Base-by-base conservation (phyloP, 1,140 invertebrate genomes). In the Drosophila rufa region DNA sequence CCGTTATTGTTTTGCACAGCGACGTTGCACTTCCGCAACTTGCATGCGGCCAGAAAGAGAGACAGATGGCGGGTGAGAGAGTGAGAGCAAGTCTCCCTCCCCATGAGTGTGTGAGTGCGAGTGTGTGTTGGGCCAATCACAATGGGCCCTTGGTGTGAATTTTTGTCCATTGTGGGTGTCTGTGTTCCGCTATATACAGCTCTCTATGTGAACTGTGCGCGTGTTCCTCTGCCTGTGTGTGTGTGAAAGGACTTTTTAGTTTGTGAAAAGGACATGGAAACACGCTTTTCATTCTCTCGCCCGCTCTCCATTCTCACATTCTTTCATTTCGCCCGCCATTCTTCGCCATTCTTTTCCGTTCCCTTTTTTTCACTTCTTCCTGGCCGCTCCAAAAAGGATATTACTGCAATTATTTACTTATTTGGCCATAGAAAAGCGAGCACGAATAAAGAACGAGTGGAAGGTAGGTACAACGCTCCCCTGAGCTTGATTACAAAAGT, bases 371-470 rank as follows among this genome's bases (percentile, higher is more conserved):
- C 57, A 38, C 30, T 67, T 61, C 65, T 77, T 77, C 75, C 75
- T 79, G 75, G 80, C 68, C 80, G 85, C 85, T 68, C 66, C 80
- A 75, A 80, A 89, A 78, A 89, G 84, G 84, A 89, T 90, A 89
- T 89, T 87, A 89, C 85, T 89, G 84, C 84, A 89, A 89, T 89
- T 89, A 89, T 90, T 89, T 89, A 89, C 85, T 89, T 89, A 89
- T 89, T 89, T 89, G 85, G 84, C 56, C 69, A 84, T 84, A 90
- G 84, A 89, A 84, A 83, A 83, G 83, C 73, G 80, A 66, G 75
- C 65, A 56, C 46, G 77, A 69, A 82, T 67, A 82, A 76, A 59
- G 71, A 65, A 66, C 46, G 71, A 83, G 51, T 70, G 69, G 69
- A 79, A 68, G 56, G 60, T 48, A 30, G 66, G 76, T 66, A 61